phyloP scores from a whole-genome alignment of 2,888 invertebrate genomes.

The Trissolcus japonicus region DNA sequence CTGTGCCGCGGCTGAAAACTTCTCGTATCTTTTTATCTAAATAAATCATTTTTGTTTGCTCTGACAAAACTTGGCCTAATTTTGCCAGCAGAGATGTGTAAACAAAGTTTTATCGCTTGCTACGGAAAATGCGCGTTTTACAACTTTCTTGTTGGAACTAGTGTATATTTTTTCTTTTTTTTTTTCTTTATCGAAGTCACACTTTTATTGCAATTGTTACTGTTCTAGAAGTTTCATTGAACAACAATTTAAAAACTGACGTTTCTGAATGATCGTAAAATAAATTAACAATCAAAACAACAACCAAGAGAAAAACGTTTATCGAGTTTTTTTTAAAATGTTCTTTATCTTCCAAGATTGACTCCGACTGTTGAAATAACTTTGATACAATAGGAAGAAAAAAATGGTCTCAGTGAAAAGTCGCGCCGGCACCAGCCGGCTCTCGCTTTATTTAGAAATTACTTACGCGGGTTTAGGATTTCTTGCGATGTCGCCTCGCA shows the following conservation, averaged over 20 bases:
- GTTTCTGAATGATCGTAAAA: neutral
- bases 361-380: too few relatives aligned
- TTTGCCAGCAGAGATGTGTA: neutral
- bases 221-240: neutral
- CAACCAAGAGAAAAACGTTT: neutral
- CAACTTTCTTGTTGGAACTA: neutral
- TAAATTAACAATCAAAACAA: neutral
- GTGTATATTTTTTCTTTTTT: neutral
- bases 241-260: neutral
- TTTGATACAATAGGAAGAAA: too few relatives aligned
- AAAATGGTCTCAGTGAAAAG: neutral
- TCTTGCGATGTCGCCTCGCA: constrained; percentile 20
- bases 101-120: constrained; percentile 6
- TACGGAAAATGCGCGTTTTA: neutral
- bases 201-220: neutral
- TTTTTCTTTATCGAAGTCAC: neutral
- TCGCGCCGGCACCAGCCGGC: neutral
- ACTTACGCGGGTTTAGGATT: constrained; percentile 10
- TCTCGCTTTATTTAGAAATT: constrained; percentile 47
- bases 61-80: constrained; percentile 12
- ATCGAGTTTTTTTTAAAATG: too few relatives aligned
- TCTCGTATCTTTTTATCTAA: constrained; percentile 17
- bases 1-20: neutral
- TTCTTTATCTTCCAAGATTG: too few relatives aligned
- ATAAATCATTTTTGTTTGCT: constrained; percentile 21